Evolutionary conservation across 1,140 invertebrate genomes (phyloP), one percentile per base, ranked within the genome.

Genomic region (Drosophila dunni): DNA sequence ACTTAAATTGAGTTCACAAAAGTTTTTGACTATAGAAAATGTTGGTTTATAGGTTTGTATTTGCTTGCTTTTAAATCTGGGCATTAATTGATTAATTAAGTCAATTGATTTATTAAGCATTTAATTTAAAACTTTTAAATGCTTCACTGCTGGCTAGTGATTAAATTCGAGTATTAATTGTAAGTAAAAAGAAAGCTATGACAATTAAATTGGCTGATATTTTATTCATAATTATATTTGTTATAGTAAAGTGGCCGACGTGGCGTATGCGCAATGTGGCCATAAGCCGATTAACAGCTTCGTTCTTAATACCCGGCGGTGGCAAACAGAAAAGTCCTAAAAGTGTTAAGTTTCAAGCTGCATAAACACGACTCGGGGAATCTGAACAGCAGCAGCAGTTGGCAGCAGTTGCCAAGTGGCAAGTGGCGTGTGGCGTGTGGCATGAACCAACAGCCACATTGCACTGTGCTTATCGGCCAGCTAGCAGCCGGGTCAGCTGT

Each of bases 281-380:
- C 54, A 15, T 88, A 88, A 88, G 84, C 83, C 77, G 83, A 76
- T 88, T 89, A 88, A 78, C 78, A 78, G 80, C 70, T 79, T 79
- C 62, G 40, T 45, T 69, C 64, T 70, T 76, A 78, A 69, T 68
- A 51, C 62, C 58, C 53, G n/a, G 54, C 36, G 13, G 42, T 15
- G 13, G 42, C 38, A 64, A 71, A 53, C 57, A 42, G 51, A 62
- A 29, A 74, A 69, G 50, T 45, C 34, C 34, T 24, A 69, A 80
- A 83, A 83, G 83, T 89, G 83, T 88, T 88, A 80, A 83, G 57
- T 74, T 69, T 13, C 42, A 69, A 69, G 84, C 84, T 88, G 83
- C 72, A 86, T 79, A 88, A 86, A 83, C 83, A 86, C 71, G 58
- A 82, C 63, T 73, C 82, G 69, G 79, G 4, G 74, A 84, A 80